Conservation (phyloP, 2,888 invertebrate species). For the Mesorhabditis spiculigera region DNA sequence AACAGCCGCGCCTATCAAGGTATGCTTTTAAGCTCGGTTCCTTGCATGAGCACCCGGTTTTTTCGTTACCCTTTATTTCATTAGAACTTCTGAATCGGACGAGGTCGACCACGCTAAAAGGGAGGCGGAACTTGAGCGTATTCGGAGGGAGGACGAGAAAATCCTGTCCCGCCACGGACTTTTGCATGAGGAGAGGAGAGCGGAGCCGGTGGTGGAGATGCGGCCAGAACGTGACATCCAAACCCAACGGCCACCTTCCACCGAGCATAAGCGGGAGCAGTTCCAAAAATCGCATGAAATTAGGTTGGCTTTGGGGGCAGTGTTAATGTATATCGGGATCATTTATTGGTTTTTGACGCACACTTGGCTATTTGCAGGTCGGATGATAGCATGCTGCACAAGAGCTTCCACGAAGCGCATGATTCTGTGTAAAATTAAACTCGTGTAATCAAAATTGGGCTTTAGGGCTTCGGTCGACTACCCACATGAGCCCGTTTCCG, state of each 20-base stretch:
- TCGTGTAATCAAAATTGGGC: background rate
- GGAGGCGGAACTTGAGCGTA: slow-evolving; percentile 33
- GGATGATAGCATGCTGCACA: slow-evolving; percentile 1
- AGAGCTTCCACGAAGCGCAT: background rate
- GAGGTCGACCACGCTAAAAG: slow-evolving; percentile 22
- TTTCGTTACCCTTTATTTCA: background rate
- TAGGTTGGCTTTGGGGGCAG: no score
- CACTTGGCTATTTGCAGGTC: background rate
- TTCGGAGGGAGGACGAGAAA: slow-evolving; percentile 40
- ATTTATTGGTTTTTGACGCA: no score
- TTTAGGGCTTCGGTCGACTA: slow-evolving; percentile 4
- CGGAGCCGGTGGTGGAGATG: no score
- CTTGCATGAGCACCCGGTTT: background rate
- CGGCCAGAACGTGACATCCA: no score
- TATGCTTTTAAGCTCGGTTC: background rate
- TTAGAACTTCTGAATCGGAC: slow-evolving; percentile 8
- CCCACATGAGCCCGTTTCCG: background rate
- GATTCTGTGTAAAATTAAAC: background rate
- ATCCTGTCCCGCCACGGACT: slow-evolving; percentile 36
- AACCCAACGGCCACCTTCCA: no score
- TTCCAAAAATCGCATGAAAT: no score
- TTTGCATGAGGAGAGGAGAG: slow-evolving; percentile 13
- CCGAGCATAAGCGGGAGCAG: no score
- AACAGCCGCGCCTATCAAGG: background rate
- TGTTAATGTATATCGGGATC: no score